Percentiles rank a stretch among this genome's conserved stretches.
These are phyloP conservation scores for Leuciscus waleckii DNA, from an alignment of 2,797 vertebrate species.

Conservation along the genomic window DNA sequence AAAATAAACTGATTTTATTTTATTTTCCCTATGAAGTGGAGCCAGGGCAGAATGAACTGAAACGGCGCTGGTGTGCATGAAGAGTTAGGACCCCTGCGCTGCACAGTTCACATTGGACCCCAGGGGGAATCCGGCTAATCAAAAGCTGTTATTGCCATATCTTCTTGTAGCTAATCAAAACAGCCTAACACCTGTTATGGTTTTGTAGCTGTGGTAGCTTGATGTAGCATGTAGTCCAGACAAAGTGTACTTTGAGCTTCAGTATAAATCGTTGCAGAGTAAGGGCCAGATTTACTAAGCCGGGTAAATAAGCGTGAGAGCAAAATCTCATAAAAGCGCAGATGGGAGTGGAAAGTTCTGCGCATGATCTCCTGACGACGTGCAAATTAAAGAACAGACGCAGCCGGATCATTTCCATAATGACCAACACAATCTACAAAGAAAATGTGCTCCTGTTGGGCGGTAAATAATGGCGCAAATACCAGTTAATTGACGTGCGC, in stretches of 20 bases:
- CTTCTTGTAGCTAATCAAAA: neutral
- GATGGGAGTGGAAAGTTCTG: too few relatives aligned
- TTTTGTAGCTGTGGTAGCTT: neutral
- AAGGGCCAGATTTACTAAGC: neutral
- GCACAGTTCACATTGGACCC: neutral
- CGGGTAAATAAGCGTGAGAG: neutral
- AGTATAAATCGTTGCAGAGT: neutral
- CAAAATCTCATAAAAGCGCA: neutral
- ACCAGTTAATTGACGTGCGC: too few relatives aligned
- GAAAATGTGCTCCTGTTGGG: too few relatives aligned
- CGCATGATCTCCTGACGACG: too few relatives aligned
- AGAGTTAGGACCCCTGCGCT: neutral
- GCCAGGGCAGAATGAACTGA: neutral
- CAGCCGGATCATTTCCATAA: too few relatives aligned
- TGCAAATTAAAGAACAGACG: too few relatives aligned
- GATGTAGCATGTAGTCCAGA: neutral
- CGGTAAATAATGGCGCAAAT: too few relatives aligned
- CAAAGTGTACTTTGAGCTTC: neutral
- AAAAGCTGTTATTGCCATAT: conserved; percentile 13
- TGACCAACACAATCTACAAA: too few relatives aligned
- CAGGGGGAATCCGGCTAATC: neutral
- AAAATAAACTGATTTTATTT: neutral
- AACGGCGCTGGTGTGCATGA: neutral
- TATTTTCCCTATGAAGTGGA: too few relatives aligned
- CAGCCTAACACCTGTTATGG: neutral